A percentile compares a stretch with the other conserved stretches of the same genome.
Evolutionary conservation across 1,140 invertebrate genomes (phyloP).

Genomic region (Brachionus koreanus): DNA sequence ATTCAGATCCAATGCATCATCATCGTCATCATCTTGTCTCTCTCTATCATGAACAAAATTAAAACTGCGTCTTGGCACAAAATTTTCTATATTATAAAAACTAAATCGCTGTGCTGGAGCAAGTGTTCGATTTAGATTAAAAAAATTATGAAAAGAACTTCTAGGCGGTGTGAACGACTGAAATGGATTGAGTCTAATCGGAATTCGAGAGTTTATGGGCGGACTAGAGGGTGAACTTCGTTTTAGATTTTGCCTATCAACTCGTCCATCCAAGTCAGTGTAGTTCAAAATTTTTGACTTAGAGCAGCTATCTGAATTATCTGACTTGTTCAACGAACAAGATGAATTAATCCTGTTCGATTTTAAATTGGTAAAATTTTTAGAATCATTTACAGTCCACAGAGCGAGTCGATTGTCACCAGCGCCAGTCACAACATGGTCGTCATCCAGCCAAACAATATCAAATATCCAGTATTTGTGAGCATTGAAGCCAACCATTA

Average conservation of each 20-base stretch:
- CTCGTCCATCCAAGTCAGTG: neutral
- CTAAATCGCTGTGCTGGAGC: neutral
- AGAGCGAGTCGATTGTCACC: constrained; percentile 69
- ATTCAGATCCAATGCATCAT: neutral
- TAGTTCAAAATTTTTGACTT: constrained; percentile 17
- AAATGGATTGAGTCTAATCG: neutral
- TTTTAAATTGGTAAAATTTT: neutral
- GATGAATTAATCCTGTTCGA: constrained; percentile 20
- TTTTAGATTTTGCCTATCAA: neutral
- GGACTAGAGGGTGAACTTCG: neutral
- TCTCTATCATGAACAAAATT: neutral
- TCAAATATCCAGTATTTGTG: constrained; percentile 93
- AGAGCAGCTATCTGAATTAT: neutral
- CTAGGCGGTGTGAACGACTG: neutral
- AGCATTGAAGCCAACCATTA: constrained; percentile 79
- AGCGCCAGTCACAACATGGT: constrained; percentile 86
- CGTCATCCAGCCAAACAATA: constrained; percentile 90
- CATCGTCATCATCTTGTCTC: neutral
- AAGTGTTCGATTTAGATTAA: neutral
- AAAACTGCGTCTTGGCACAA: neutral
- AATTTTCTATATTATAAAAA: constrained; percentile 38
- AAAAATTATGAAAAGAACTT: constrained; percentile 11
- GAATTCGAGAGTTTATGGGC: neutral
- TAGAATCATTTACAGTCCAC: constrained; percentile 58
- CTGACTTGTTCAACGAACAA: neutral